Base-by-base conservation (phyloP, 1,140 invertebrate genomes). In the Brachystomella parvula region DNA sequence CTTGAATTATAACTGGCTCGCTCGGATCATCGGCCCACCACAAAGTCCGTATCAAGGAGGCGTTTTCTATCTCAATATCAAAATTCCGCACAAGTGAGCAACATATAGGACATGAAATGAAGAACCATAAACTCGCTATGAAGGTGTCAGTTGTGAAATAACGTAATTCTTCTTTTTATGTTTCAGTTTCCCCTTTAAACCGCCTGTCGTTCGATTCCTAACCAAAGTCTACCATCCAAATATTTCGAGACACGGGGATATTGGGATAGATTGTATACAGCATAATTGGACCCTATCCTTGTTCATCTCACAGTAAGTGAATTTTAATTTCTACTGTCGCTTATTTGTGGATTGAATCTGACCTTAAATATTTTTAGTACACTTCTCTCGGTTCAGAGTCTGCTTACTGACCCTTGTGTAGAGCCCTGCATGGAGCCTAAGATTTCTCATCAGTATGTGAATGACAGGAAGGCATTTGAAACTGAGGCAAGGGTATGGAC, bases 171-270 rank as follows among this genome's bases (percentile, higher is more conserved):
- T 69, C 73, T 53, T 65, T 66, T 73, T 67, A 15, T 72, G 61
- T 77, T 80, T 56, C 74, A 91, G 89, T 72, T 97, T 96, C 81
- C 93, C 94, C 6, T 87, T 97, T 85, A 83, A 84, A 71, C 93
- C 94, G 33, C 94, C 94, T 1, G 85, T 89, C 57, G 92, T 95
- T 0, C 82, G 89, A 53, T 94, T 94, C 79, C 78, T 93, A 28
- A 94, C 91, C 9, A 90, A 89, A 78, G 92, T 97, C 73, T 85
- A 95, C 74, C 94, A 97, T 80, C 93, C 94, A 2, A 97, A 97
- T 78, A 88, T 97, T 32, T 94, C 91, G 29, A 83, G 93, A 15
- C 93, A 96, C 77, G 94, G 93, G n/a, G 92, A 96, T 79, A 91
- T 96, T 66, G 93, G 93, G 33, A 90, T 96, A 66, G 94, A 96